phyloP scores from a whole-genome alignment of 2,113 vertebrate species.

The Gymnogyps californianus region DNA sequence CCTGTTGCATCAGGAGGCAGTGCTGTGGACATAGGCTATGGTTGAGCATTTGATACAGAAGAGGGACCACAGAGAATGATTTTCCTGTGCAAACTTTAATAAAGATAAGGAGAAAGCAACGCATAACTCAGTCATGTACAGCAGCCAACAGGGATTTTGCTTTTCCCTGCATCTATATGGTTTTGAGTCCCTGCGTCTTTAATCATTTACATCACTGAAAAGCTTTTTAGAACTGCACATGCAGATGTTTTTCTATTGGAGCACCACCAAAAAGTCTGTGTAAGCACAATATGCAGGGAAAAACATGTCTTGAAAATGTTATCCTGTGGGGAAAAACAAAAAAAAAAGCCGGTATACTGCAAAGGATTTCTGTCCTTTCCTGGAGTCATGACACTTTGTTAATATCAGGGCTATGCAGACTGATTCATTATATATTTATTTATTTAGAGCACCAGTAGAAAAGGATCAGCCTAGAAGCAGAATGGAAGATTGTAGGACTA shows the following conservation, averaged over 20 bases:
- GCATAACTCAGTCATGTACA: neutral
- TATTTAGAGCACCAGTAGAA: neutral
- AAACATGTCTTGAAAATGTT: slow-evolving; percentile 51
- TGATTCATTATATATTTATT: neutral
- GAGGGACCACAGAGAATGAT: neutral
- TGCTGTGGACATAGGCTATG: neutral
- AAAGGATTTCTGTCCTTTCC: slow-evolving; percentile 1
- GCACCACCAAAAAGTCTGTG: slow-evolving; percentile 32
- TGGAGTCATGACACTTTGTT: neutral
- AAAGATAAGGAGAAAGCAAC: neutral
- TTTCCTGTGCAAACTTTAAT: slow-evolving; percentile 24
- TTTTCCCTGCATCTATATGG: neutral
- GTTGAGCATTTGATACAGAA: neutral
- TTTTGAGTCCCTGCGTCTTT: slow-evolving; percentile 33
- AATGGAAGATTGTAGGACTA: neutral
- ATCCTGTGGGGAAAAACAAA: neutral
- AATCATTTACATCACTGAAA: slow-evolving; percentile 58
- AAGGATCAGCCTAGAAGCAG: neutral
- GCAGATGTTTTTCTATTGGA: slow-evolving; percentile 35
- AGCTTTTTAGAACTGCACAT: slow-evolving; percentile 56
- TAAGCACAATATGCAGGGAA: slow-evolving; percentile 51
- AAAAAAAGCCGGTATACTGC: neutral
- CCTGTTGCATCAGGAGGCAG: neutral
- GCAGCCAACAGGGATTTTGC: slow-evolving; percentile 26
- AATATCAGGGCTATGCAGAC: neutral